Percentiles rank a stretch among this genome's conserved stretches.
phyloP scores from a whole-genome alignment of 2,888 invertebrate species.

The Colostygia pectinataria region DNA sequence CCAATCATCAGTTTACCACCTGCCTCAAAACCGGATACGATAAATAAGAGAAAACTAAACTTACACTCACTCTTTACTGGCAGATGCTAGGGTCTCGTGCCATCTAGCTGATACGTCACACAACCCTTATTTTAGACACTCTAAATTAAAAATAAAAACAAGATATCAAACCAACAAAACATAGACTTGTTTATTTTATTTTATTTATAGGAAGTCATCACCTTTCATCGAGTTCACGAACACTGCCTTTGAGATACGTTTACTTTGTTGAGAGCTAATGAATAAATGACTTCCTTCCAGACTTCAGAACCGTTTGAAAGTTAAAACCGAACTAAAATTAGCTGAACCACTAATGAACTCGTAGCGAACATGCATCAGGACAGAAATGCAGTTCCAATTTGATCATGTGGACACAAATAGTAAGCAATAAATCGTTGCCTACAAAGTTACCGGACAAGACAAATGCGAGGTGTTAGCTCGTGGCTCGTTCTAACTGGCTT shows the following conservation, averaged over 20 bases:
- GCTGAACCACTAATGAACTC: constrained; percentile 64
- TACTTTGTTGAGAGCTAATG: constrained; percentile 36
- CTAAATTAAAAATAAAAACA: background rate
- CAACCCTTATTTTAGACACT: constrained; percentile 4
- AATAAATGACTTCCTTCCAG: constrained; percentile 58
- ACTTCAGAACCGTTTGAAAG: constrained; percentile 50
- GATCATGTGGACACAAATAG: constrained; percentile 59
- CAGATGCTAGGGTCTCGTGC: constrained; percentile 56
- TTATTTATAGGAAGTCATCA: background rate
- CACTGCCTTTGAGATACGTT: constrained; percentile 25
- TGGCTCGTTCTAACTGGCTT: constrained; percentile 45
- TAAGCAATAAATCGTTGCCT: constrained; percentile 59
- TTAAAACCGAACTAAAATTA: constrained; percentile 55
- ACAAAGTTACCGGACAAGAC: constrained; percentile 65
- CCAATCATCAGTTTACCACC: constrained; percentile 54
- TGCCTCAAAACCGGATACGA: constrained; percentile 74
- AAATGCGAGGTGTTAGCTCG: constrained; percentile 57
- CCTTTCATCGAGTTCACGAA: constrained; percentile 21
- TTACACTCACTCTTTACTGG: constrained; percentile 55
- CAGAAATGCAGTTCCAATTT: constrained; percentile 45
- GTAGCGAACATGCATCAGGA: constrained; percentile 53
- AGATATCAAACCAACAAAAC: no score
- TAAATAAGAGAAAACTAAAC: constrained; percentile 72
- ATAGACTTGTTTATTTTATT: background rate
- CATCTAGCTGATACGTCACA: constrained; percentile 18